phyloP scores from a whole-genome alignment of 2,113 vertebrate genomes.

The Apus apus region DNA sequence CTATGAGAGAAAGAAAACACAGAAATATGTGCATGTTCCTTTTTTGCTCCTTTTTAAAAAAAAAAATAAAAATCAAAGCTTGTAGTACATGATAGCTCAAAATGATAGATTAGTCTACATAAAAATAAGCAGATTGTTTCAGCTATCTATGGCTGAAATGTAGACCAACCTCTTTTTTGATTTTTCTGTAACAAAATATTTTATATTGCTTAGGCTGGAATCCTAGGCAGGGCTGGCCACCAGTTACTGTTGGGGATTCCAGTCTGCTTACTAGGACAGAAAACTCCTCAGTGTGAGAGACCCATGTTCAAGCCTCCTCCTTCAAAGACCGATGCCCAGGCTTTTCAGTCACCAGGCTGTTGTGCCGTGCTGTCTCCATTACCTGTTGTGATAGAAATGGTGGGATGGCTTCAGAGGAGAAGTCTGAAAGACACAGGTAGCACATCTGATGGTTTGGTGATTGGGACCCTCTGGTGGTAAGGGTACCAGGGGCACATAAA shows the following conservation, averaged over 20 bases:
- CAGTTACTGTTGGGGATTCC: not conserved
- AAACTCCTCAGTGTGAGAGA: not conserved
- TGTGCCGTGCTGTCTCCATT: not conserved
- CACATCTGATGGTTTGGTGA: not conserved
- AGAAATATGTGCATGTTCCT: not conserved
- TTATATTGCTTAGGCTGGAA: not conserved
- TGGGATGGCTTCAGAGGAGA: not conserved
- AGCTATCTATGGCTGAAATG: not conserved
- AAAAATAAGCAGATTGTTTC: not conserved
- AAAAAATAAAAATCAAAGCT: not conserved
- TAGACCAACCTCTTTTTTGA: not conserved
- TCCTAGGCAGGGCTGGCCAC: not conserved
- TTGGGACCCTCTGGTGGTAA: not conserved
- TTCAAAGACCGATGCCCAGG: not conserved
- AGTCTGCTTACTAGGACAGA: not conserved
- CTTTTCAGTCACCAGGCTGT: not conserved
- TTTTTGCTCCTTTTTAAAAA: not conserved
- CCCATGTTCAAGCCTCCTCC: not conserved
- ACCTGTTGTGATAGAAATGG: not conserved
- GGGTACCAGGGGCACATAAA: not conserved
- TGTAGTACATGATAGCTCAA: not conserved
- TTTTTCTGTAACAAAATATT: not conserved
- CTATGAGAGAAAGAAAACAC: not conserved
- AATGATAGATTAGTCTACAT: not conserved
- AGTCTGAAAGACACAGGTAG: not conserved